Conservation (phyloP, 1,140 invertebrate genomes). For the Phthorimaea operculella region DNA sequence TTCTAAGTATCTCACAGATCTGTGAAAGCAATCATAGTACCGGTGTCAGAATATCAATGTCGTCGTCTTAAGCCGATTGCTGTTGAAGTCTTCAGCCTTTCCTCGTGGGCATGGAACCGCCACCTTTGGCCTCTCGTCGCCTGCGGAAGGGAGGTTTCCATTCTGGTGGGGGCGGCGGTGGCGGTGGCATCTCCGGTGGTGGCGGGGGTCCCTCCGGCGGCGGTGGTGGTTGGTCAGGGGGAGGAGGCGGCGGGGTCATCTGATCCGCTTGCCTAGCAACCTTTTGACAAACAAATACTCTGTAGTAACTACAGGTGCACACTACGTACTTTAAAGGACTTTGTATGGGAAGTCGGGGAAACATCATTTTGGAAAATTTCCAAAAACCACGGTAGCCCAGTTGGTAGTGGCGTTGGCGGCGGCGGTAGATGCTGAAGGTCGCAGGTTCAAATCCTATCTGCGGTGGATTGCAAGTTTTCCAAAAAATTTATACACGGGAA, state of each 20-base stretch:
- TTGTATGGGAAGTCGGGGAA: too few species aligned
- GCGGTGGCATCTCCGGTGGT: constrained; percentile 11
- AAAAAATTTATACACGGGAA: too few species aligned
- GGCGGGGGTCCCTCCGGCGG: constrained; percentile 3
- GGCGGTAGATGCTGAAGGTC: too few species aligned
- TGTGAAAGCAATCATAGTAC: neutral
- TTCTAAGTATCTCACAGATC: neutral
- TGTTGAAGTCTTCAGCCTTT: constrained; percentile 27
- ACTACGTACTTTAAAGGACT: too few species aligned
- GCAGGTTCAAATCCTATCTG: too few species aligned
- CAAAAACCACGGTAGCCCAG: too few species aligned
- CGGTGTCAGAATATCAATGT: neutral
- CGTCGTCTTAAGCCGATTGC: neutral
- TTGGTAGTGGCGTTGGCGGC: too few species aligned
- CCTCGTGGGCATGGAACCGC: constrained; percentile 50
- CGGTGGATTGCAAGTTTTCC: too few species aligned
- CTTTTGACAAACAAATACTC: constrained; percentile 13
- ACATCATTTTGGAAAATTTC: too few species aligned
- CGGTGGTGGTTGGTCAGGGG: constrained; percentile 14
- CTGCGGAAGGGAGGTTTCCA: constrained; percentile 15
- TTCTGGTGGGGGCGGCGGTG: constrained; percentile 10
- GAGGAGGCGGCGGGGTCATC: constrained; percentile 4
- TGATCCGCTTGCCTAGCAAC: constrained; percentile 30
- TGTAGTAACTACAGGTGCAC: too few species aligned
- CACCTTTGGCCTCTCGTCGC: constrained; percentile 51